Percentiles rank a stretch among this genome's conserved stretches.
Evolutionary conservation across 2,797 vertebrate genomes (phyloP).

Genomic region (Acipenser transmontanus): DNA sequence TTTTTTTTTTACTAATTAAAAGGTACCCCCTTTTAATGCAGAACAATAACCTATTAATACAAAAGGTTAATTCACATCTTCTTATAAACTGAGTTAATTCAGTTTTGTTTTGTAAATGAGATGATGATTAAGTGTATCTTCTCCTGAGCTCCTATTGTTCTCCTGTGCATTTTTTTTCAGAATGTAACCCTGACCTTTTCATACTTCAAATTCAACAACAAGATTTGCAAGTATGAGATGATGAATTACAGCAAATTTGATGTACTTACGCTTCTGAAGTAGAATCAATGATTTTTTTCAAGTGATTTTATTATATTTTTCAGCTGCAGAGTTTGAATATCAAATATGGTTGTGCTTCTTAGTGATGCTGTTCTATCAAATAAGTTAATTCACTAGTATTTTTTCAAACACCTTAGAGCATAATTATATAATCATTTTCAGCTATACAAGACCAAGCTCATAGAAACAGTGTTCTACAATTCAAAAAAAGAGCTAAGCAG

Average conservation of each 20-base stretch:
- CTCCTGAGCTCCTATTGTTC: slow-evolving; percentile 55
- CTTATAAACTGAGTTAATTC: slow-evolving; percentile 68
- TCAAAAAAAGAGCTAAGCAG: neutral
- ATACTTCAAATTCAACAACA: slow-evolving; percentile 60
- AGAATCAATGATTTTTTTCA: slow-evolving; percentile 73
- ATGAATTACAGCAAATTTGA: slow-evolving; percentile 69
- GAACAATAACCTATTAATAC: neutral
- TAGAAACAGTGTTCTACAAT: neutral
- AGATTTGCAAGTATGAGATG: slow-evolving; percentile 55
- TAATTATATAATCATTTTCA: slow-evolving; percentile 4
- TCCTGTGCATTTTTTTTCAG: slow-evolving; percentile 44
- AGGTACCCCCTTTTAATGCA: too few species aligned
- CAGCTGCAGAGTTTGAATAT: slow-evolving; percentile 58
- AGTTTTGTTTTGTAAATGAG: slow-evolving; percentile 76
- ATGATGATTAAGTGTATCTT: slow-evolving; percentile 71
- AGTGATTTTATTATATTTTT: slow-evolving; percentile 67
- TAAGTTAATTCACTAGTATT: slow-evolving; percentile 8
- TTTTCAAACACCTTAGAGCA: slow-evolving; percentile 6
- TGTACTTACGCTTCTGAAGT: slow-evolving; percentile 64
- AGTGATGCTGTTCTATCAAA: slow-evolving; percentile 4
- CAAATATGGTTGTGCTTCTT: neutral
- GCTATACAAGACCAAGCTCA: neutral
- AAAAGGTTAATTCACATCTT: slow-evolving; percentile 60
- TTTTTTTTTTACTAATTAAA: too few species aligned
- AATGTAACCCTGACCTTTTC: slow-evolving; percentile 56